Base-by-base conservation (phyloP, 1,140 invertebrate species). In the Drosophila mauritiana region DNA sequence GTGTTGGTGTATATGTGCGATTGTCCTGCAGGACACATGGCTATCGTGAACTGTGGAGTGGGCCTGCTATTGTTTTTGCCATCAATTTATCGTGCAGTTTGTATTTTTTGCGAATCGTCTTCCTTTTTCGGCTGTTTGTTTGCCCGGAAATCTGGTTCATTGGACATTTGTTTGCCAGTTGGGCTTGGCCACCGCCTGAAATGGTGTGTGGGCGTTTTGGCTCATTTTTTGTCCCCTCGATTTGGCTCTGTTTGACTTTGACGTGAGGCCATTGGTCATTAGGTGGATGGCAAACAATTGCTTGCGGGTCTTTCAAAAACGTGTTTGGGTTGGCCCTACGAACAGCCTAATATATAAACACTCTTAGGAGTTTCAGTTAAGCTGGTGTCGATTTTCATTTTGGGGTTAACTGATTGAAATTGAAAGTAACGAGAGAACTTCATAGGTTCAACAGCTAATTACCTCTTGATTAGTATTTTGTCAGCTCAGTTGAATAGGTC, bases 131-230 rank as follows among this genome's bases (percentile, higher is more conserved):
- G 43, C 74, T 82, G 83, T 79, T 88, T 86, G 79, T 79, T 83
- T 83, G 56, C 69, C 62, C 61, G 75, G 79, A 84, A 86, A 86
- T 86, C 82, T 86, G 82, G 88, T 86, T 88, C 82, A 88, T 88
- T 86, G 82, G 83, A 88, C 84, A 86, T 86, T 86, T 86, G 83
- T 73, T 88, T 86, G 79, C 80, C 74, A 79, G 79, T 46, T 79
- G 74, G 49, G 52, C 45, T 79, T 40, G 46, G 27, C 56, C 61
- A 22, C 62, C 15, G 62, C 27, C 8, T 31, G 7, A 31, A 42
- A 40, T 45, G 49, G 42, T 40, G 27, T 59, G 53, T 22, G 45
- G 46, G 46, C 34, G 65, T 49, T 31, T 63, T 43, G 27, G 42
- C 37, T 25, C 37, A 51, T 42, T 39, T 43, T 43, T 34, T 15